A percentile compares a stretch with the other conserved stretches of the same genome.
phyloP scores from a whole-genome alignment of 2,888 invertebrate genomes.

The Heliconius sara region DNA sequence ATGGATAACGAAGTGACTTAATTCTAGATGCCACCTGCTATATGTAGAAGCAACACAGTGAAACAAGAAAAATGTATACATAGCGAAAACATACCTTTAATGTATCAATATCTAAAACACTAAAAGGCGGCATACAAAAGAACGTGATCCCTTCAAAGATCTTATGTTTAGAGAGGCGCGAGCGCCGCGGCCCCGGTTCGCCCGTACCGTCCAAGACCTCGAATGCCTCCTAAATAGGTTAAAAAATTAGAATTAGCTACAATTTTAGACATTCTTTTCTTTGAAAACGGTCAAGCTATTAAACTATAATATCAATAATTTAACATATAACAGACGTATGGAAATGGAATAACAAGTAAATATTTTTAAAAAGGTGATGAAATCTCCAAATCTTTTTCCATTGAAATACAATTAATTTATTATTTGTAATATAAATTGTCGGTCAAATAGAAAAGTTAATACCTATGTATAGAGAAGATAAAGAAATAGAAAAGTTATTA shows the following conservation, averaged over 20 bases:
- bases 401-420: too few relatives aligned
- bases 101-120: constrained; percentile 62
- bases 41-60: background rate
- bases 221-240: constrained; percentile 68
- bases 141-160: constrained; percentile 81
- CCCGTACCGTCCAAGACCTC: constrained; percentile 83
- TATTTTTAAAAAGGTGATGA: too few relatives aligned
- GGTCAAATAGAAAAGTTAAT: too few relatives aligned
- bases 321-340: too few relatives aligned
- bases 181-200: constrained; percentile 77
- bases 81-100: constrained; percentile 61
- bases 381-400: too few relatives aligned
- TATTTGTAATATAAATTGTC: too few relatives aligned
- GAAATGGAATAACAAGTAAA: too few relatives aligned
- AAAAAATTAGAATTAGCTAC: background rate
- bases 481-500: too few relatives aligned
- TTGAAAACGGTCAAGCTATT: too few relatives aligned
- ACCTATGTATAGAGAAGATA: too few relatives aligned
- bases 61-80: background rate
- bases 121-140: constrained; percentile 79
- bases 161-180: constrained; percentile 67
- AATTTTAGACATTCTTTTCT: background rate
- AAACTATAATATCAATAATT: too few relatives aligned
- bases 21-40: background rate
- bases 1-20: background rate